These are phyloP conservation scores for Tor tambroides DNA, from an alignment of 2,113 vertebrate species.

Conservation along the genomic window DNA sequence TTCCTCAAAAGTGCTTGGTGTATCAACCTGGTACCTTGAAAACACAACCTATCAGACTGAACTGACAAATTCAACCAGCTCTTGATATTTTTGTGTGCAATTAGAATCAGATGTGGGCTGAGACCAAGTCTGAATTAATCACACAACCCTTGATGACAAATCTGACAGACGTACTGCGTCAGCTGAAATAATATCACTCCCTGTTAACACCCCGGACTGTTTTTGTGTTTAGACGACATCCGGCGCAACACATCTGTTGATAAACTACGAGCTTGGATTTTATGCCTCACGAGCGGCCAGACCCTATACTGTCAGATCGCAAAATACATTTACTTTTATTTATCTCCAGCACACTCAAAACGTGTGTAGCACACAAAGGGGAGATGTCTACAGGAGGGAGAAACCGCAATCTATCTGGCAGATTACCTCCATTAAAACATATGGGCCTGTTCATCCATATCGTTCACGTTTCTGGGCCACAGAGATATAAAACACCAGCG, in stretches of 20 bases:
- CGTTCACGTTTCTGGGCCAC: slow-evolving; percentile 59
- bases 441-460: slow-evolving; percentile 62
- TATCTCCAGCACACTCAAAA: slow-evolving; percentile 24
- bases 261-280: slow-evolving; percentile 45
- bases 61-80: not conserved
- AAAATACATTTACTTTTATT: slow-evolving; percentile 26
- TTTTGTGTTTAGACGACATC: slow-evolving; percentile 48
- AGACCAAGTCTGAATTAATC: slow-evolving; percentile 19
- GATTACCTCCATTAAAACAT: slow-evolving; percentile 56
- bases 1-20: not conserved
- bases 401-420: slow-evolving; percentile 49
- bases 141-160: slow-evolving; percentile 16
- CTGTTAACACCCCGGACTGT: slow-evolving; percentile 26
- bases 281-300: slow-evolving; percentile 6
- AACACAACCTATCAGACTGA: not conserved
- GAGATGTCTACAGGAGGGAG: not conserved
- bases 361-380: slow-evolving; percentile 21
- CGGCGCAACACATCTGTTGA: slow-evolving; percentile 13
- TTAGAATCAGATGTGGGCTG: not conserved
- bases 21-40: not conserved
- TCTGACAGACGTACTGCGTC: slow-evolving; percentile 16
- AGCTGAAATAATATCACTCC: slow-evolving; percentile 47
- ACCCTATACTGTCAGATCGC: not conserved
- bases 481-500: slow-evolving; percentile 66
- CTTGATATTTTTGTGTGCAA: not conserved